These are phyloP conservation scores for Globia sparganii DNA, from an alignment of 2,888 invertebrate genomes.

Conservation along the genomic window DNA sequence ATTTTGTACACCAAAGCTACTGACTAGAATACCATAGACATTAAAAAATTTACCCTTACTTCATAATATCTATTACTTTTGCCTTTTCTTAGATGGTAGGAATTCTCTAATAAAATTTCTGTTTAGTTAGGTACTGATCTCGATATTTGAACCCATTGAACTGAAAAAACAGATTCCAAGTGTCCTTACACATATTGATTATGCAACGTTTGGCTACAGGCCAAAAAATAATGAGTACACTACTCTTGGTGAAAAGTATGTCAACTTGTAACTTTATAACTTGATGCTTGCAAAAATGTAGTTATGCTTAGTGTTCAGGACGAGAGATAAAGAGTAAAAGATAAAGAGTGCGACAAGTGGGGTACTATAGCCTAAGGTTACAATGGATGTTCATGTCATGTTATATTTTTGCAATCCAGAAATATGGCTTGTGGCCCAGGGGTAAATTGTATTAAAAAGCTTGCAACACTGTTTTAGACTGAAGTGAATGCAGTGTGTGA, in stretches of 20 bases:
- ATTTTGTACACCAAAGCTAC: neutral
- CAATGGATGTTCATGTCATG: too few species aligned
- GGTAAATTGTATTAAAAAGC: constrained; percentile 14
- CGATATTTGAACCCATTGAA: neutral
- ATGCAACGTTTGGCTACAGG: constrained; percentile 4
- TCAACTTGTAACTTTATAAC: neutral
- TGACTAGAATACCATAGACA: neutral
- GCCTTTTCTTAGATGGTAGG: neutral
- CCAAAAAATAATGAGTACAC: constrained; percentile 13
- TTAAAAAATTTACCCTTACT: neutral
- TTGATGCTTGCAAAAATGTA: neutral
- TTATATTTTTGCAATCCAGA: neutral
- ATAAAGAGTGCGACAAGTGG: neutral
- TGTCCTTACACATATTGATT: constrained; percentile 20
- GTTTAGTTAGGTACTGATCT: neutral
- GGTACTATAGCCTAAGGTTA: neutral
- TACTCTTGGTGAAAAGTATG: neutral
- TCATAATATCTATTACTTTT: neutral
- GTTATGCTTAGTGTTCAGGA: neutral
- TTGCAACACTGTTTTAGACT: constrained; percentile 38
- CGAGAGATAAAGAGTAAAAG: neutral
- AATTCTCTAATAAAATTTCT: too few species aligned
- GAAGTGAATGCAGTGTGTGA: constrained; percentile 28
- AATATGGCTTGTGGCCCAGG: neutral
- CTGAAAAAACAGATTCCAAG: neutral